Percentiles rank a stretch among this genome's conserved stretches.
These are phyloP conservation scores for Nothocercus nigrocapillus DNA, from an alignment of 2,113 vertebrate species.

Conservation along the genomic window DNA sequence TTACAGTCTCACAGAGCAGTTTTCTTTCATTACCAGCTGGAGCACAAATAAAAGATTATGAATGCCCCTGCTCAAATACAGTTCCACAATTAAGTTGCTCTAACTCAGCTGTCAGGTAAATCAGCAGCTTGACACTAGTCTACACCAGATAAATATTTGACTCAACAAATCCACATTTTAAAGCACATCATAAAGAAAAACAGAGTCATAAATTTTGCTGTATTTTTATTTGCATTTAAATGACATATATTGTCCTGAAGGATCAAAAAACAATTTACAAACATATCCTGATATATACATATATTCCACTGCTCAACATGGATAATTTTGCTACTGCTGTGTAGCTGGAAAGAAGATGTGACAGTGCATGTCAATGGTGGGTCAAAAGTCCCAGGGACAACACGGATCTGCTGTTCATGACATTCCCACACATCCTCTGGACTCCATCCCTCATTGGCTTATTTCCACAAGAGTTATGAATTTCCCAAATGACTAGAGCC, in stretches of 20 bases:
- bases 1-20: neutral
- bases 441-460: neutral
- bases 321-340: neutral
- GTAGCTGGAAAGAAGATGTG: neutral
- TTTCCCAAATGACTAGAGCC: neutral
- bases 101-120: neutral
- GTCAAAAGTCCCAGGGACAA: neutral
- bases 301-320: neutral
- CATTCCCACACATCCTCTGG: neutral
- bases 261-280: neutral
- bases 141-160: neutral
- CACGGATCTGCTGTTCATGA: neutral
- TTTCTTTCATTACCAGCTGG: neutral
- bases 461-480: neutral
- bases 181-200: neutral
- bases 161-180: conserved; percentile 3
- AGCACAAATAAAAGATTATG: neutral
- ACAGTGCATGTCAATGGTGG: neutral
- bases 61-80: neutral
- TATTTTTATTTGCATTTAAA: conserved; percentile 10
- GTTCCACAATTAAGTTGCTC: neutral
- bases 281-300: neutral
- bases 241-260: neutral
- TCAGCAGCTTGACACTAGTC: neutral
- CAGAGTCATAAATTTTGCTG: neutral